Evolutionary conservation across 2,797 vertebrate species (phyloP), one percentile per base, ranked within the genome.

Genomic region (Bovichtus diacanthus): DNA sequence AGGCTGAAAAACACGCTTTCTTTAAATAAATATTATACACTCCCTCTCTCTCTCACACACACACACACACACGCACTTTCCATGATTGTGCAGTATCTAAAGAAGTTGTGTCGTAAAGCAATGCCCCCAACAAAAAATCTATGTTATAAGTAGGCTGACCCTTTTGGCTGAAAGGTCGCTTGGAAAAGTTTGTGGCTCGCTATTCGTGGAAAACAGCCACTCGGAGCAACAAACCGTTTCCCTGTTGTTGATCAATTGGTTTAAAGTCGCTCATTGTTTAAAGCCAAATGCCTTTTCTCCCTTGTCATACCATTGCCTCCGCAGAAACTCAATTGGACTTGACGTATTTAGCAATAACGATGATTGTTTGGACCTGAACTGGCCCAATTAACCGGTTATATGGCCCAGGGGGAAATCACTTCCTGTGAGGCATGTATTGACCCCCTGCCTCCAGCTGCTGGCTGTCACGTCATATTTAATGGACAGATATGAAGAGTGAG

Each of bases 11-110:
- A 43, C 27, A 19, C 1, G 61, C 60, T 43, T 65, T 31, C 54
- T 81, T 51, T 67, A 72, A 34, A 70, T n/a, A 70, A 47, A 59
- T 60, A 38, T 36, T 19, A 10, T 63, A 68, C 34, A n/a, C 41
- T n/a, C n/a, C 27, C 36, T 63, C 10, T n/a, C 8, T 41, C 23
- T 27, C 16, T 6, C 23, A 3, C 27, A 13, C 21, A 5, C 10
- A 11, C 11, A 19, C 63, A n/a, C 63, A 43, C 63, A 43, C 44
- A 41, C 62, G 56, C 51, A 58, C 62, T 31, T 31, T 31, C 46
- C 11, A 16, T 47, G 16, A 31, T 19, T 6, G 12, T 44, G 53
- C 13, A n/a, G 18, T 15, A 29, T 46, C 12, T 13, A 36, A 16
- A 59, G 19, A 41, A 63, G 19, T 3, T 8, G 6, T 3, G 5